Percentiles rank a stretch among this genome's conserved stretches.
Evolutionary conservation across 2,888 invertebrate genomes (phyloP).

Genomic region (Nezara viridula): DNA sequence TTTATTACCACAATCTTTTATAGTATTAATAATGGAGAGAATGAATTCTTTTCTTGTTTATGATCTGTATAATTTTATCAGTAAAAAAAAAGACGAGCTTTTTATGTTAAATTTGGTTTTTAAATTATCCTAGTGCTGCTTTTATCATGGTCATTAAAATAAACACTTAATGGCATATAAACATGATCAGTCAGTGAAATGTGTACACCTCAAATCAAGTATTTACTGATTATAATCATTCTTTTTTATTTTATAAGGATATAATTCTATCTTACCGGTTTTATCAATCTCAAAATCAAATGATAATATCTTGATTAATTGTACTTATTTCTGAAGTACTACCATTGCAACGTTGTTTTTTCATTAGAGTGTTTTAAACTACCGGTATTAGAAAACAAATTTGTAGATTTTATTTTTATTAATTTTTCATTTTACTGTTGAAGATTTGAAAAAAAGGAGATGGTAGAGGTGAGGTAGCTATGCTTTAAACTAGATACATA

Average conservation of each 20-base stretch:
- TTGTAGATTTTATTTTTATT: background rate
- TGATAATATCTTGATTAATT: background rate
- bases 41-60: background rate
- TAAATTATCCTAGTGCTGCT: background rate
- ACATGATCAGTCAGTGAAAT: background rate
- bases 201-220: background rate
- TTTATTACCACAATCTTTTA: background rate
- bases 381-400: background rate
- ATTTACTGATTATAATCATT: background rate
- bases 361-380: background rate
- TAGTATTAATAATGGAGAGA: background rate
- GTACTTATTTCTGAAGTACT: background rate
- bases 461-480: background rate
- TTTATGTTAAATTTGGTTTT: background rate
- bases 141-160: background rate
- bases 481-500: background rate
- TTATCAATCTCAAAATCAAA: background rate
- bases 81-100: background rate
- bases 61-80: background rate
- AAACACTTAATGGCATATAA: background rate
- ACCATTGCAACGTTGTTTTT: background rate
- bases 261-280: background rate
- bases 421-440: background rate
- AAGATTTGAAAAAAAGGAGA: background rate
- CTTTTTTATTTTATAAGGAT: background rate